phyloP scores from a whole-genome alignment of 2,888 invertebrate species.

The Ceramica pisi region DNA sequence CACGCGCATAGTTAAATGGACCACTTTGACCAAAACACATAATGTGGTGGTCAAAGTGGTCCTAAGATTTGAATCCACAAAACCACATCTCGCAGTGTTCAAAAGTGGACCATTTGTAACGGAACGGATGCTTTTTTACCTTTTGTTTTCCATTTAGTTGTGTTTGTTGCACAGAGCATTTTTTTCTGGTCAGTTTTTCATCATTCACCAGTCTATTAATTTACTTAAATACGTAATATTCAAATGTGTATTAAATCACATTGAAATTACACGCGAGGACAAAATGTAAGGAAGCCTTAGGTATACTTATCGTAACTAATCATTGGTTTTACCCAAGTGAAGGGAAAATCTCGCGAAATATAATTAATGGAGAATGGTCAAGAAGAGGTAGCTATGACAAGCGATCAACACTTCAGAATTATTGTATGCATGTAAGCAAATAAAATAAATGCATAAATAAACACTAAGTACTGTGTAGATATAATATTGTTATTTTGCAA shows the following conservation, averaged over 20 bases:
- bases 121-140: not conserved
- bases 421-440: conserved; percentile 29
- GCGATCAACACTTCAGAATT: conserved; percentile 9
- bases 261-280: not conserved
- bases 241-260: not conserved
- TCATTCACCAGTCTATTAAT: no score
- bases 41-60: conserved; percentile 1
- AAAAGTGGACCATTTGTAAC: not conserved
- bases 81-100: not conserved
- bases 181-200: not conserved
- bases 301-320: not conserved
- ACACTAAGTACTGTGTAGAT: conserved; percentile 22
- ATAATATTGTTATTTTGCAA: conserved; percentile 61
- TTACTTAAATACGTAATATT: not conserved
- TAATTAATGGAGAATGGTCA: conserved; percentile 4
- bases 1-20: no score
- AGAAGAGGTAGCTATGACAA: conserved; percentile 3
- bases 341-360: not conserved
- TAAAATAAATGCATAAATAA: conserved; percentile 41
- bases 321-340: not conserved
- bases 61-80: not conserved
- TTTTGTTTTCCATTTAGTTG: not conserved
- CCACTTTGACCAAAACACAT: not conserved
- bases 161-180: not conserved
- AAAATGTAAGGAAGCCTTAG: not conserved